Evolutionary conservation across 2,113 vertebrate species (phyloP).

Genomic region (Tretioscincus oriximinensis): DNA sequence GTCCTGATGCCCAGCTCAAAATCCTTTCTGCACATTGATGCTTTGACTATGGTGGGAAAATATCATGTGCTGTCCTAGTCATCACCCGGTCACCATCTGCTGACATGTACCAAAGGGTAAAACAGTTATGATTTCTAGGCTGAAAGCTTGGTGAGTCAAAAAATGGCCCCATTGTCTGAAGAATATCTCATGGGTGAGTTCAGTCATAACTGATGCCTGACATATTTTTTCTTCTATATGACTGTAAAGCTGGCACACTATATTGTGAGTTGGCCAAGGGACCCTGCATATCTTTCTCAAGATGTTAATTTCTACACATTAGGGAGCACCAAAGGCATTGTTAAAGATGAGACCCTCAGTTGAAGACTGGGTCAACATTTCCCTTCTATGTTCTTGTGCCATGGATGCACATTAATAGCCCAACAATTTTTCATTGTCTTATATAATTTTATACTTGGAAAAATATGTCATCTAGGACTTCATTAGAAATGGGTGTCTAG

Average conservation of each 20-base stretch:
- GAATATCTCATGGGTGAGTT: constrained; percentile 69
- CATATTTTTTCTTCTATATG: constrained; percentile 9
- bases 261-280: background rate
- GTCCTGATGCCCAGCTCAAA: background rate
- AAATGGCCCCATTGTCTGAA: constrained; percentile 69
- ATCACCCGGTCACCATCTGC: constrained; percentile 52
- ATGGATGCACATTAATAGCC: background rate
- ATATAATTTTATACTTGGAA: no score
- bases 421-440: background rate
- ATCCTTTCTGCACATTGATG: background rate
- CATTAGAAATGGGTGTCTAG: no score
- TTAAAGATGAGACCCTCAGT: background rate
- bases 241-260: constrained; percentile 2
- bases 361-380: constrained; percentile 9
- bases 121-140: constrained; percentile 16
- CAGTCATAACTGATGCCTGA: constrained; percentile 50
- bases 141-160: constrained; percentile 20
- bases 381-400: background rate
- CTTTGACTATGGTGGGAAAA: background rate
- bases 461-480: no score
- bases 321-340: background rate
- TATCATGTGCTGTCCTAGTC: constrained; percentile 32
- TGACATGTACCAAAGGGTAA: constrained; percentile 33
- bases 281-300: background rate
- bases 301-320: background rate